Conservation (phyloP, 2,888 invertebrate genomes). For the Pachycephus smyrnensis region DNA sequence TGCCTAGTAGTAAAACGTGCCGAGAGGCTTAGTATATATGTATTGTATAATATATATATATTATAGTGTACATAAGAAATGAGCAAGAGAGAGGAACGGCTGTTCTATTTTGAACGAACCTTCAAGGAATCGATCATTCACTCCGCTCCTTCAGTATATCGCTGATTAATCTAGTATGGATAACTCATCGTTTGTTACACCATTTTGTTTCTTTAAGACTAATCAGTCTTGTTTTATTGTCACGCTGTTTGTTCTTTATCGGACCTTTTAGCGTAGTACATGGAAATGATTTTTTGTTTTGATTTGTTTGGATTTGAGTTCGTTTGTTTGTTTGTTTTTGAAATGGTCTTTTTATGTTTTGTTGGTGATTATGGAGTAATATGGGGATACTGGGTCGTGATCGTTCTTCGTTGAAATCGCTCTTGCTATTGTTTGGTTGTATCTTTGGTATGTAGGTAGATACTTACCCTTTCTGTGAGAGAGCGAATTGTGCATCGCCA, state of each 20-base stretch:
- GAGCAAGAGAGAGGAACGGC: not conserved
- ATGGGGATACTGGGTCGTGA: not conserved
- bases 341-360: not conserved
- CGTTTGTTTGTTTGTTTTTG: not conserved
- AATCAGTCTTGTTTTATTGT: not conserved
- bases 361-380: not conserved
- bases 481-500: not conserved
- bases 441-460: not conserved
- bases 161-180: not conserved
- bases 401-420: not conserved
- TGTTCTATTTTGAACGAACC: constrained; percentile 6
- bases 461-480: not conserved
- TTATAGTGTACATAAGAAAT: not conserved
- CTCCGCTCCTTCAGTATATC: not conserved
- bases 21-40: not conserved
- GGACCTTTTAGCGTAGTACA: not conserved
- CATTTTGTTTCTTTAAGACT: not conserved
- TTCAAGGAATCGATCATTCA: constrained; percentile 2
- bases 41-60: too few relatives aligned
- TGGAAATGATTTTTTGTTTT: too few relatives aligned
- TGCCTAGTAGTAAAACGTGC: not conserved
- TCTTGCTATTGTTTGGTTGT: not conserved
- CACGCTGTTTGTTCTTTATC: not conserved
- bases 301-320: too few relatives aligned
- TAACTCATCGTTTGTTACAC: not conserved